Evolutionary conservation across 1,140 invertebrate species (phyloP).

Genomic region (Drosophila dunni): DNA sequence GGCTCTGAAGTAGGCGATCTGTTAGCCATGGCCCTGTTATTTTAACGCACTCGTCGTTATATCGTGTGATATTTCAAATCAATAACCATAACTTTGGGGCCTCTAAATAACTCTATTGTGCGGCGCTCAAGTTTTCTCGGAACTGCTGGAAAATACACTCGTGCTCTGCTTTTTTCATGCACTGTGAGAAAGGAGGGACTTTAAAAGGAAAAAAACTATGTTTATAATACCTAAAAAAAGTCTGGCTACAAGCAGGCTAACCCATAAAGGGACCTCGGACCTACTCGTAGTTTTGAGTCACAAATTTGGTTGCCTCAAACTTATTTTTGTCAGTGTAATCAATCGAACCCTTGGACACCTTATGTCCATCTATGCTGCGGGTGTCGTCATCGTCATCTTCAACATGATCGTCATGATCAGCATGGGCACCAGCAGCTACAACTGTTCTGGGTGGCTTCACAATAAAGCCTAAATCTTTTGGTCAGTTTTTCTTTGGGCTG

Average conservation of each 20-base stretch:
- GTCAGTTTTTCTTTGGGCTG: not conserved
- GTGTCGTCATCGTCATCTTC: slow-evolving; percentile 29
- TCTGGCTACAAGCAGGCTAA: too few species aligned
- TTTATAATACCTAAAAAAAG: too few species aligned
- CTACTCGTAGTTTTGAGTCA: too few species aligned
- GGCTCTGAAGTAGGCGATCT: slow-evolving; percentile 39
- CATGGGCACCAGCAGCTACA: slow-evolving; percentile 10
- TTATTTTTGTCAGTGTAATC: not conserved
- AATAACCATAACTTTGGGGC: slow-evolving; percentile 68
- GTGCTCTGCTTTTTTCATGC: not conserved
- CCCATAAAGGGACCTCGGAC: too few species aligned
- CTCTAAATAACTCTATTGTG: slow-evolving; percentile 81
- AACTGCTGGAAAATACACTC: slow-evolving; percentile 52
- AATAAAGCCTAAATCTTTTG: slow-evolving; percentile 35
- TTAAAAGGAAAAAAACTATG: too few species aligned
- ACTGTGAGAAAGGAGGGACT: too few species aligned
- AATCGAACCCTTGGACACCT: slow-evolving; percentile 10
- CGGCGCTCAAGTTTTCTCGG: slow-evolving; percentile 72
- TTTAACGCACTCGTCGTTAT: slow-evolving; percentile 62
- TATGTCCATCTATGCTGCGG: slow-evolving; percentile 19
- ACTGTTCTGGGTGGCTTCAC: slow-evolving; percentile 64
- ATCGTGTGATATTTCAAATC: slow-evolving; percentile 79
- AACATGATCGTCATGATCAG: not conserved
- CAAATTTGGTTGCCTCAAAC: too few species aligned
- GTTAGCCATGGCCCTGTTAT: slow-evolving; percentile 68